Conservation (phyloP, 2,888 invertebrate genomes). For the Hypolimnas misippus region DNA sequence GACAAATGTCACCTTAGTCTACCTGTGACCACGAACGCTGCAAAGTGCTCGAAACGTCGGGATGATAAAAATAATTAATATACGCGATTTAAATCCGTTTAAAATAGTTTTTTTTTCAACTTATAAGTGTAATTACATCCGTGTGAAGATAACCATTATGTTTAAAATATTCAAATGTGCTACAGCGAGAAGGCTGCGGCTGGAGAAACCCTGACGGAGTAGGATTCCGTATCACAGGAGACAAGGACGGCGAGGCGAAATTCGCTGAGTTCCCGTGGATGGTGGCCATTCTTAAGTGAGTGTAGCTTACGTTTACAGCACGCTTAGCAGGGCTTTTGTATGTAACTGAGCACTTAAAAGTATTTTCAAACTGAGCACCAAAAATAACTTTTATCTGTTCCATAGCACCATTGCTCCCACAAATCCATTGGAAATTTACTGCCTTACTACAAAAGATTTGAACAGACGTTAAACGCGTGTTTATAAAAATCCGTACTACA, state of each 20-base stretch:
- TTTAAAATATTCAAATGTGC: neutral
- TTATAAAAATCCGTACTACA: too few relatives aligned
- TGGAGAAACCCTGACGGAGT: slow-evolving; percentile 87
- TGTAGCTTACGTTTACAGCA: slow-evolving; percentile 4
- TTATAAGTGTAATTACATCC: too few relatives aligned
- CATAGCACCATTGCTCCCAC: neutral
- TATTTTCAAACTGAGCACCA: neutral
- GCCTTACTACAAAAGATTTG: too few relatives aligned
- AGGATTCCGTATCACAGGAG: slow-evolving; percentile 83
- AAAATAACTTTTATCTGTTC: neutral
- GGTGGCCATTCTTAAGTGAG: slow-evolving; percentile 84
- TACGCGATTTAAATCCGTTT: too few relatives aligned
- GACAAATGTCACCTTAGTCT: too few relatives aligned
- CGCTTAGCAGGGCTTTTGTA: slow-evolving; percentile 14
- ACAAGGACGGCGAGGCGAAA: slow-evolving; percentile 84
- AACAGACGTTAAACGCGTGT: too few relatives aligned
- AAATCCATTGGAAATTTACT: neutral
- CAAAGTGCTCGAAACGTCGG: too few relatives aligned
- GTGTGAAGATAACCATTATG: too few relatives aligned
- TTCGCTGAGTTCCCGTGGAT: slow-evolving; percentile 92
- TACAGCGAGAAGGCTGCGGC: slow-evolving; percentile 83
- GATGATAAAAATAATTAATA: too few relatives aligned
- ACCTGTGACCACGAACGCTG: too few relatives aligned
- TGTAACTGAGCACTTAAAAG: neutral
- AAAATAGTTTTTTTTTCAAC: too few relatives aligned